phyloP scores from a whole-genome alignment of 2,113 vertebrate genomes.

The Hippocampus mohnikei region DNA sequence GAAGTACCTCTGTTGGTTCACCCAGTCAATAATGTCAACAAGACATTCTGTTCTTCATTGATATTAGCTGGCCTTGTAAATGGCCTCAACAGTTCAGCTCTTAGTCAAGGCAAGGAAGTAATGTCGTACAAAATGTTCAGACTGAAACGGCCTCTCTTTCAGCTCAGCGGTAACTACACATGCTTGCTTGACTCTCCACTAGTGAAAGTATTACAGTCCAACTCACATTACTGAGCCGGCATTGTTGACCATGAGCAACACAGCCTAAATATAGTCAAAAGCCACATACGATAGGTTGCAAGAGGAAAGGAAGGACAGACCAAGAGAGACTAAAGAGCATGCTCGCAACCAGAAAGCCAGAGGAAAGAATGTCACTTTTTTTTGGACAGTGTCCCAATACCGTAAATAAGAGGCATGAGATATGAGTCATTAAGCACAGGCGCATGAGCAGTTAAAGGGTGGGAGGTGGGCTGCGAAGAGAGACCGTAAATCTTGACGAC shows the following conservation, averaged over 20 bases:
- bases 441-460: neutral
- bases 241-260: slow-evolving; percentile 70
- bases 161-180: slow-evolving; percentile 21
- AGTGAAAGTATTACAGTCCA: slow-evolving; percentile 54
- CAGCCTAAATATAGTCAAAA: slow-evolving; percentile 87
- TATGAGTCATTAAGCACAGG: slow-evolving; percentile 20
- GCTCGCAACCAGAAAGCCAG: slow-evolving; percentile 34
- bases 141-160: slow-evolving; percentile 35
- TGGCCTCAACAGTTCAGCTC: slow-evolving; percentile 28
- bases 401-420: slow-evolving; percentile 41
- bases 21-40: slow-evolving; percentile 37
- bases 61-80: slow-evolving; percentile 43
- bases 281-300: slow-evolving; percentile 44
- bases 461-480: slow-evolving; percentile 16
- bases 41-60: slow-evolving; percentile 9
- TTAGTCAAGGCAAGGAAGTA: slow-evolving; percentile 20
- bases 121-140: slow-evolving; percentile 4
- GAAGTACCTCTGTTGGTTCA: slow-evolving; percentile 7
- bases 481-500: slow-evolving; percentile 10
- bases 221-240: slow-evolving; percentile 78
- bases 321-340: slow-evolving; percentile 24
- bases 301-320: slow-evolving; percentile 30
- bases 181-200: slow-evolving; percentile 32
- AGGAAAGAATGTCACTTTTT: slow-evolving; percentile 32
- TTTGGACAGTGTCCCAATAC: slow-evolving; percentile 30